Evolutionary conservation across 2,888 invertebrate genomes (phyloP), one percentile per base, ranked within the genome.

Genomic region (Lottia scabra): DNA sequence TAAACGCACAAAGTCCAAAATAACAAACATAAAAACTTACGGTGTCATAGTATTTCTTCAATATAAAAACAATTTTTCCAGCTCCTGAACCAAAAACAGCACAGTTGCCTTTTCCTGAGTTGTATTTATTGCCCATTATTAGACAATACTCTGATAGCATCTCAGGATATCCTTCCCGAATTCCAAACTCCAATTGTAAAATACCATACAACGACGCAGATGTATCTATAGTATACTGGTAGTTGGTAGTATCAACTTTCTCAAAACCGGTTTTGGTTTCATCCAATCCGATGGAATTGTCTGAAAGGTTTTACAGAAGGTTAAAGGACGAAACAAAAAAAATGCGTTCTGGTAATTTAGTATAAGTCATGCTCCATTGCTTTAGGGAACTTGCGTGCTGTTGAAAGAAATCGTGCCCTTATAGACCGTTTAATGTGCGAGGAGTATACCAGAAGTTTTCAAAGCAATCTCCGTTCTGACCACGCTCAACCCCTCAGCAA

Each of bases 181-280:
- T 84, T 45, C 84, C 85, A 78, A 85, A 87, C 74, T 87, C 87
- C 70, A 80, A 79, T 67, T 84, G 82, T 10, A 86, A 78, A 63
- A 86, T 85, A 23, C 85, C 84, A n/a, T 80, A 64, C 13, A 83
- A 72, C 12, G 81, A 73, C 23, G 72, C 70, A 38, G 73, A 63
- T 6, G 79, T 79, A 62, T 87, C 87, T 71, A 75, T 82, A 19
- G 72, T 68, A 67, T 83, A 85, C 45, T 85, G 84, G 13, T 68
- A 70, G 70, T 87, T 87, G 30, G 85, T 81, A 23, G 84, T 81
- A 2, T 76, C 71, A 0, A 80, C 78, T 5, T 43, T 75, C 12
- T 72, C 56, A 19, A 81, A 68, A 8, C 74, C 75, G 12, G 68
- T 67, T 13, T 68, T 70, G 26, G 78, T 65, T 23, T 70, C 67